Evolutionary conservation across 2,113 vertebrate genomes (phyloP), one percentile per base, ranked within the genome.

Genomic region (Daphoenositta chrysoptera): DNA sequence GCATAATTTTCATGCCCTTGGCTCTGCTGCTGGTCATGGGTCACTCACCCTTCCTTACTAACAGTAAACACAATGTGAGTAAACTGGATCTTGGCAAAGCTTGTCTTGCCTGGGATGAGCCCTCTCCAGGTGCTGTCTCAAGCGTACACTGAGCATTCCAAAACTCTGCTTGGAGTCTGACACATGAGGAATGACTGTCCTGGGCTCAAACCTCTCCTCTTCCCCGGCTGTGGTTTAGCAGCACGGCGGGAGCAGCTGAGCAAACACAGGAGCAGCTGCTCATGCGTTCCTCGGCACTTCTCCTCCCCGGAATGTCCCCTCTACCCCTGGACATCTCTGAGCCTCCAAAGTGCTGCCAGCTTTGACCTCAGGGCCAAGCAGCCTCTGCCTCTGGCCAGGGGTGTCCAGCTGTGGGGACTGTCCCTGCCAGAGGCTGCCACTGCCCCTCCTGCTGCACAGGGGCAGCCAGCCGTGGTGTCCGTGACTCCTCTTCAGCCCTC

Each of bases 41-140:
- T 83, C 37, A 3, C n/a, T 76, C 37, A 45, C 53, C 26, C 40
- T 68, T 66, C 53, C 73, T 70, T 45, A 18, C 80, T 20, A 42
- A 24, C 26, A 86, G 27, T 27, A 27, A 60, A 16, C 44, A 70
- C 48, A 31, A 15, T 1, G 18, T 76, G 69, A 40, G 31, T 16
- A 28, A 60, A 56, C 47, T 68, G 65, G 47, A 53, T 75, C 72
- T 87, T 87, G 91, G 87, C 83, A 75, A 51, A 54, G 16, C 39
- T 56, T 10, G 10, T 65, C 45, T 56, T 1, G 3, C 30, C 8
- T 0, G 11, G 51, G 77, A 44, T 51, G 51, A 87, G 33, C 50
- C 69, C 72, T 94, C 80, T 53, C 73, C 73, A 94, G 89, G 64
- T 60, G 89, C 69, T 87, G 83, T 89, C 87, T 87, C 77, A 37